These are phyloP conservation scores for Gortyna flavago DNA, from an alignment of 2,888 invertebrate genomes.

Conservation along the genomic window DNA sequence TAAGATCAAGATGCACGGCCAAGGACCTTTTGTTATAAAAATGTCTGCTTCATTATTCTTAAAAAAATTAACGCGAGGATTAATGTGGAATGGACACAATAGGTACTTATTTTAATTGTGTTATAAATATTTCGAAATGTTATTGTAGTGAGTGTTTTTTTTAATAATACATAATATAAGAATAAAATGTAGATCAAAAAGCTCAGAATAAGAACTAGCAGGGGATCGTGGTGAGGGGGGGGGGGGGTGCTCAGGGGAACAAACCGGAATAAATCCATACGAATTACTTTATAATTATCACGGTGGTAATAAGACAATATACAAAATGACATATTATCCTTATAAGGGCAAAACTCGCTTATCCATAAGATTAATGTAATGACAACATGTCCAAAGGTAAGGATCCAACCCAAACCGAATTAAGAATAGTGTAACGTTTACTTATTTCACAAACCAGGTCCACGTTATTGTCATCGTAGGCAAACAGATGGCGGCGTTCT, in stretches of 20 bases:
- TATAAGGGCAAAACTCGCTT: slow-evolving; percentile 2
- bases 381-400: slow-evolving; percentile 22
- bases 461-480: slow-evolving; percentile 70
- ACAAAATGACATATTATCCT: slow-evolving; percentile 23
- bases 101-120: slow-evolving; percentile 55
- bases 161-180: slow-evolving; percentile 12
- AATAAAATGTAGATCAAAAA: slow-evolving; percentile 23
- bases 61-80: slow-evolving; percentile 82
- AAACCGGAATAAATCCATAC: slow-evolving; percentile 15
- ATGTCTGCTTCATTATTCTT: slow-evolving; percentile 90
- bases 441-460: slow-evolving; percentile 66
- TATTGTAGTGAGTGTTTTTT: slow-evolving; percentile 26
- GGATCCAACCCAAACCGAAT: not conserved
- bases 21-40: slow-evolving; percentile 91
- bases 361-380: slow-evolving; percentile 7
- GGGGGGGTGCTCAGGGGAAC: too few relatives aligned
- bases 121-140: slow-evolving; percentile 50
- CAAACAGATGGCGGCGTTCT: slow-evolving; percentile 81
- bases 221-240: too few relatives aligned
- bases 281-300: slow-evolving; percentile 16
- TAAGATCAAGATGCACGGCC: slow-evolving; percentile 90
- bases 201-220: too few relatives aligned
- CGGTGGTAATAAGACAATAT: slow-evolving; percentile 14
- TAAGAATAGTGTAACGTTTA: not conserved
- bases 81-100: slow-evolving; percentile 77